Conservation (phyloP, 2,888 invertebrate genomes). For the Campaea margaritaria region DNA sequence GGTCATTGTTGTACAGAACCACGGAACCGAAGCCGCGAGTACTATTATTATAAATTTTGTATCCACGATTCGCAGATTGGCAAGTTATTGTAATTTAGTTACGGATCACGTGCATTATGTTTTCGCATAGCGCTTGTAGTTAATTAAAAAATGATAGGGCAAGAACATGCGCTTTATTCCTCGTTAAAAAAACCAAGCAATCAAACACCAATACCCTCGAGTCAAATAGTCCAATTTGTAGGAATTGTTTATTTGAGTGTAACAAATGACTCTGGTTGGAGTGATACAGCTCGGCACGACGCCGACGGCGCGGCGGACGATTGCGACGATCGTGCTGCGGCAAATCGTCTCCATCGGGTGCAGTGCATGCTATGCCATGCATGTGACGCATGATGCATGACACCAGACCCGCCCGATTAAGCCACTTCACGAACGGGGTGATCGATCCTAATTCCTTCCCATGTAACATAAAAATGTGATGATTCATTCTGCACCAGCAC, state of each 20-base stretch:
- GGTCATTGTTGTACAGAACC: too few species aligned
- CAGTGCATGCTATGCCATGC: conserved; percentile 3
- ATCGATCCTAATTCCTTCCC: background rate
- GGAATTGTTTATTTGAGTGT: conserved; percentile 1
- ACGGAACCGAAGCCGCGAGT: too few species aligned
- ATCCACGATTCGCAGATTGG: too few species aligned
- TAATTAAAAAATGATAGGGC: too few species aligned
- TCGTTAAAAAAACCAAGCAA: too few species aligned
- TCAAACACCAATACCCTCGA: background rate
- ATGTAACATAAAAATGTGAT: background rate
- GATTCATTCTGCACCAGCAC: background rate
- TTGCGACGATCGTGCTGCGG: conserved; percentile 14
- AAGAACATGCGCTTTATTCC: too few species aligned
- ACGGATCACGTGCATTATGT: too few species aligned
- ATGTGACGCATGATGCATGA: conserved; percentile 18
- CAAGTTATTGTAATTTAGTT: too few species aligned
- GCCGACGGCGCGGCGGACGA: conserved; percentile 6
- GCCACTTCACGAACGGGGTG: background rate
- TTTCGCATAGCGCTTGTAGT: too few species aligned
- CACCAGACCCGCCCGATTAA: background rate
- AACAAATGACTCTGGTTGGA: conserved; percentile 6
- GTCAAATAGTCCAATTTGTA: conserved; percentile 9
- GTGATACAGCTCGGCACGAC: background rate
- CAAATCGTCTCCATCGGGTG: conserved; percentile 4
- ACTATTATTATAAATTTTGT: too few species aligned